These are phyloP conservation scores for Hypocryptadius cinnamomeus DNA, from an alignment of 2,113 vertebrate genomes.

Conservation along the genomic window DNA sequence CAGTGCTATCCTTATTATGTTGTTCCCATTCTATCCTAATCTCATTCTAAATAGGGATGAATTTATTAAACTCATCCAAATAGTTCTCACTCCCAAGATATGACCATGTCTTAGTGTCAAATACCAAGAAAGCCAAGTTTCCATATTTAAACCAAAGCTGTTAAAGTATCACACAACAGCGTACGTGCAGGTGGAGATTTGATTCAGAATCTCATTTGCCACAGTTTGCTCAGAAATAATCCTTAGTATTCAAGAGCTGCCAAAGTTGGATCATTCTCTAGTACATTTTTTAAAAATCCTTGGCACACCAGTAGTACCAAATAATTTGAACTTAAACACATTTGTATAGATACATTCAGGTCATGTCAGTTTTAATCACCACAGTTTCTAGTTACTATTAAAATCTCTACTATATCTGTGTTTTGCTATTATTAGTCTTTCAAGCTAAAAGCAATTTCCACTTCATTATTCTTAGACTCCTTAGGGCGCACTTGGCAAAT, in stretches of 20 bases:
- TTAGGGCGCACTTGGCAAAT: not conserved
- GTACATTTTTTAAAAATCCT: not conserved
- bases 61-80: not conserved
- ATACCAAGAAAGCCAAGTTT: not conserved
- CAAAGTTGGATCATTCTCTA: not conserved
- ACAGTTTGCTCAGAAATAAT: not conserved
- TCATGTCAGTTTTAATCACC: not conserved
- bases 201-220: not conserved
- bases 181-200: not conserved
- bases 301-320: not conserved
- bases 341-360: not conserved
- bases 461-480: not conserved
- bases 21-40: not conserved
- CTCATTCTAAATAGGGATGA: not conserved
- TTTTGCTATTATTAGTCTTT: not conserved
- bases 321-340: not conserved
- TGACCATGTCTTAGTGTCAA: not conserved
- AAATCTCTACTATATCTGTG: not conserved
- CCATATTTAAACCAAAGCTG: not conserved
- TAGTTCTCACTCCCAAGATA: not conserved
- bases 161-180: not conserved
- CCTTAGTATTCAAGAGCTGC: not conserved
- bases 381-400: not conserved
- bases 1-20: not conserved
- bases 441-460: not conserved